Percentiles rank a stretch among this genome's conserved stretches.
phyloP scores from a whole-genome alignment of 2,888 invertebrate genomes.

The Chloroclysta siterata region DNA sequence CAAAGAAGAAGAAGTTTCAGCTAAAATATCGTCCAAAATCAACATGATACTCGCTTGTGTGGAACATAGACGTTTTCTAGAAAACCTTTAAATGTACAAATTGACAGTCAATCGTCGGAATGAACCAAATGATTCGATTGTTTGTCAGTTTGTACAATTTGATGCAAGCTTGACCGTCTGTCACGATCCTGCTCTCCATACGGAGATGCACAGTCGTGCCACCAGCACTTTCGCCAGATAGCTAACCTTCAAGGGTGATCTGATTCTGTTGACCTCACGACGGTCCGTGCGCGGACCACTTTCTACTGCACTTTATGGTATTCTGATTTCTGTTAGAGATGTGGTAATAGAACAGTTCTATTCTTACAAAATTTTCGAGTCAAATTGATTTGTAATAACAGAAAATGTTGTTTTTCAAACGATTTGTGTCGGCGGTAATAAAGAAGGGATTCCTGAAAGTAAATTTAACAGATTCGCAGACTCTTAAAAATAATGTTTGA shows the following conservation, averaged over 20 bases:
- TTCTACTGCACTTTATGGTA: constrained; percentile 53
- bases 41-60: no score
- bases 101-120: no score
- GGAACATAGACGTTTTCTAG: no score
- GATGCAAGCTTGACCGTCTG: constrained; percentile 25
- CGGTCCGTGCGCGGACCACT: constrained; percentile 53
- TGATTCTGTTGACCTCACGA: constrained; percentile 64
- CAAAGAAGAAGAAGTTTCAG: no score
- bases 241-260: constrained; percentile 65
- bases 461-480: no score
- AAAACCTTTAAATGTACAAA: no score
- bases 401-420: not conserved
- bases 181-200: constrained; percentile 6
- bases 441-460: no score
- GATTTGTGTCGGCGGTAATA: no score
- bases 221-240: constrained; percentile 70
- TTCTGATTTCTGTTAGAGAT: constrained; percentile 38
- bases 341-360: constrained; percentile 11
- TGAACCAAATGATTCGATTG: not conserved
- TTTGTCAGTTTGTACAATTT: not conserved
- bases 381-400: not conserved
- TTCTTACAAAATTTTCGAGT: not conserved
- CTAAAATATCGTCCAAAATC: not conserved
- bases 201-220: constrained; percentile 60
- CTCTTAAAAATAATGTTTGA: no score